Conservation (phyloP, 2,888 invertebrate genomes). For the Lutraria lutraria region DNA sequence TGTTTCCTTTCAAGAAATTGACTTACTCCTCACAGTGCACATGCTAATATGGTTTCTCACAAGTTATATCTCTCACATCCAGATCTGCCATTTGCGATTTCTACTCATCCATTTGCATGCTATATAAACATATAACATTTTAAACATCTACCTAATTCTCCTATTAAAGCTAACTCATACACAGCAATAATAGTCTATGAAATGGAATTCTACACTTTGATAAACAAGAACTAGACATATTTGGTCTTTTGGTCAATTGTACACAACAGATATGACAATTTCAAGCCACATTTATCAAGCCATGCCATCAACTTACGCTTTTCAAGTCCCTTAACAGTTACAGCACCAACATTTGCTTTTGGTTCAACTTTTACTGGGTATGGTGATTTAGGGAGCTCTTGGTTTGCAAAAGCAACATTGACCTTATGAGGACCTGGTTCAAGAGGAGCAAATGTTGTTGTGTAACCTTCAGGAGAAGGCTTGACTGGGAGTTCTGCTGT, state of each 20-base stretch:
- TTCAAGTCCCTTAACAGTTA: constrained; percentile 90
- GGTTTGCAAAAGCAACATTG: constrained; percentile 85
- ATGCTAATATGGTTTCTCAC: neutral
- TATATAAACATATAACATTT: neutral
- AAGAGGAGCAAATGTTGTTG: constrained; percentile 85
- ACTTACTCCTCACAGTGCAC: neutral
- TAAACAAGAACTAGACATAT: neutral
- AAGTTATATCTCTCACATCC: neutral
- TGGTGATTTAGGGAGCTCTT: constrained; percentile 85
- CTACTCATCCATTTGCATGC: neutral
- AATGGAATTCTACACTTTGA: neutral
- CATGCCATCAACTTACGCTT: constrained; percentile 91
- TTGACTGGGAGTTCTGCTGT: constrained; percentile 92
- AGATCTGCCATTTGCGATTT: neutral
- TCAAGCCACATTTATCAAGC: constrained; percentile 48
- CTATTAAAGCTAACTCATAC: neutral
- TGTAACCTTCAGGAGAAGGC: constrained; percentile 91
- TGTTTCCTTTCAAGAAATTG: neutral
- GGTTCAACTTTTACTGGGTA: constrained; percentile 81
- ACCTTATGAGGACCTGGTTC: constrained; percentile 86
- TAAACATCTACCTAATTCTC: neutral
- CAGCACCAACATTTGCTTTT: constrained; percentile 89
- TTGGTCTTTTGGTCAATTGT: neutral
- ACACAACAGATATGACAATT: constrained; percentile 1
- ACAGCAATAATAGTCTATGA: neutral